phyloP scores from a whole-genome alignment of 2,888 invertebrate species.

The Elegia similella region DNA sequence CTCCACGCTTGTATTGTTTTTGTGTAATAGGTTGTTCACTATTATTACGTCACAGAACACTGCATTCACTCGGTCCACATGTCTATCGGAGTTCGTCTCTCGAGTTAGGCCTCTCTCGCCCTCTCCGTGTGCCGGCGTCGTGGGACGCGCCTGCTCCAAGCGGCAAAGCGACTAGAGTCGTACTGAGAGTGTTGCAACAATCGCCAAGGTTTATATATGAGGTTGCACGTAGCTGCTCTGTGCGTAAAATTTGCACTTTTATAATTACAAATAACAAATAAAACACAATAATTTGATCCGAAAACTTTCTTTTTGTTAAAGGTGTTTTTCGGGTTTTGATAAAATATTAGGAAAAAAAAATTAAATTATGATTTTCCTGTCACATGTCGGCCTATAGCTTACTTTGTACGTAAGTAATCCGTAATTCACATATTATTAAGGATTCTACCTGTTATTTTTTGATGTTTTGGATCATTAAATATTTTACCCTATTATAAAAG shows the following conservation, averaged over 20 bases:
- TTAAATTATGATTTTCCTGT: background rate
- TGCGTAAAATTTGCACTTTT: constrained; percentile 41
- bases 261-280: constrained; percentile 15
- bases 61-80: constrained; percentile 78
- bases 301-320: background rate
- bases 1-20: constrained; percentile 47
- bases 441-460: too few species aligned
- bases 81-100: constrained; percentile 57
- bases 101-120: constrained; percentile 74
- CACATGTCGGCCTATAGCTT: too few species aligned
- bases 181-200: constrained; percentile 79
- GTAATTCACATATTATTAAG: too few species aligned
- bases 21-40: constrained; percentile 55
- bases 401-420: too few species aligned
- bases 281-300: constrained; percentile 1
- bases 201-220: constrained; percentile 78
- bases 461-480: too few species aligned
- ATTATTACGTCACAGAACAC: constrained; percentile 74
- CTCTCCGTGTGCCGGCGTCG: constrained; percentile 78
- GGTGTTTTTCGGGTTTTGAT: background rate
- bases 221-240: constrained; percentile 58
- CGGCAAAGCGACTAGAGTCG: constrained; percentile 83
- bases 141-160: constrained; percentile 72
- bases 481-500: constrained; percentile 7
- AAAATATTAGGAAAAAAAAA: background rate